A percentile compares a stretch with the other conserved stretches of the same genome.
Evolutionary conservation across 2,797 vertebrate species (phyloP).

Genomic region (Enoplosus armatus): DNA sequence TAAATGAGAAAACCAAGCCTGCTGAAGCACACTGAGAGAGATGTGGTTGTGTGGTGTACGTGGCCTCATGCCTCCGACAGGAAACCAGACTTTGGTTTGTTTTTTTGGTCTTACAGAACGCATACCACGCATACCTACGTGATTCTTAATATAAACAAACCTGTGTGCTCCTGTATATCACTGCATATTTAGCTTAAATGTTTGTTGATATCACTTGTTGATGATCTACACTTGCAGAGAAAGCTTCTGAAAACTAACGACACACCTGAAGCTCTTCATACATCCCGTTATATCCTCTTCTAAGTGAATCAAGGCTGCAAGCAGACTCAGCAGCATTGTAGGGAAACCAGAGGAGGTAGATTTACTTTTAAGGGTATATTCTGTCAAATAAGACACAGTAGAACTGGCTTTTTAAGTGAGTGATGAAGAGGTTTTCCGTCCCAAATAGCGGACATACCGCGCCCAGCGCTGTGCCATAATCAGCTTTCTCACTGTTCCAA

Average conservation of each 20-base stretch:
- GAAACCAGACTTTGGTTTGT: slow-evolving; percentile 47
- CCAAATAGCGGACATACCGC: slow-evolving; percentile 58
- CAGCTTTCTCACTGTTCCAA: background rate
- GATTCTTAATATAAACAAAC: background rate
- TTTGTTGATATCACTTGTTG: no score
- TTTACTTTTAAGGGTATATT: background rate
- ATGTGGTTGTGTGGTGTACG: slow-evolving; percentile 34
- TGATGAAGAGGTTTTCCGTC: background rate
- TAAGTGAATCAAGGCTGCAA: background rate
- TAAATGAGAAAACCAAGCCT: background rate
- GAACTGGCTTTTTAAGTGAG: background rate
- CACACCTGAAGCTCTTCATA: background rate
- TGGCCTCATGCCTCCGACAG: slow-evolving; percentile 11
- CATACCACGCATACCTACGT: background rate
- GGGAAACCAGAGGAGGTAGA: no score
- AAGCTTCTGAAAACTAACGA: background rate
- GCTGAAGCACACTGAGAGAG: background rate
- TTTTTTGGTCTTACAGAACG: background rate
- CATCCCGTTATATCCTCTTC: background rate
- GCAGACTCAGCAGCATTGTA: accelerated
- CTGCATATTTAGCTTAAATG: background rate
- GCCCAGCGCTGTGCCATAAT: slow-evolving; percentile 22
- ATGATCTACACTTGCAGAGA: background rate
- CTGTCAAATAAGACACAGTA: accelerated
- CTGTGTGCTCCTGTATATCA: accelerated